These are phyloP conservation scores for Laothoe populi DNA, from an alignment of 2,888 invertebrate genomes.

Conservation along the genomic window DNA sequence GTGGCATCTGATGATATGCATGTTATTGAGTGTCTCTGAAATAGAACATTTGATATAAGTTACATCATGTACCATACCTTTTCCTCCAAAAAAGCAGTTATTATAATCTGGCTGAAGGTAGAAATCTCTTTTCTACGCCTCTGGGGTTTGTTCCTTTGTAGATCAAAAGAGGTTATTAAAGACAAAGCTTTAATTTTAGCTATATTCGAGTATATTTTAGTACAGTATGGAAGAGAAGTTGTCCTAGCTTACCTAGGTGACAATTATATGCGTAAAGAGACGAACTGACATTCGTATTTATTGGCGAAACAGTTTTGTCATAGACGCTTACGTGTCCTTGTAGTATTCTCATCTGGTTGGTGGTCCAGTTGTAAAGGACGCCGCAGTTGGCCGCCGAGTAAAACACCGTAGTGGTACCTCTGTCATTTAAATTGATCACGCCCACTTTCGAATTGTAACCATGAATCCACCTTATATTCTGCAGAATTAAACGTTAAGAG, in stretches of 20 bases:
- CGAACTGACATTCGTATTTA: no score
- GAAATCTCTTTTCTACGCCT: no score
- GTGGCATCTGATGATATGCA: conserved; percentile 74
- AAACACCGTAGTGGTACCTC: conserved; percentile 80
- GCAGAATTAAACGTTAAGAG: conserved; percentile 31
- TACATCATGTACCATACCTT: no score
- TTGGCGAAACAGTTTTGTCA: background rate
- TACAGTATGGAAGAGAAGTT: no score
- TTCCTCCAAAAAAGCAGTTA: no score
- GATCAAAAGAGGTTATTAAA: no score
- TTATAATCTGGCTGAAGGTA: no score
- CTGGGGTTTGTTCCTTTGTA: no score
- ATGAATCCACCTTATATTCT: conserved; percentile 87
- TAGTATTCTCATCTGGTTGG: conserved; percentile 85
- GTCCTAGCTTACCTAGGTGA: no score
- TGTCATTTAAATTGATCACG: conserved; percentile 85
- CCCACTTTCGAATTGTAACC: conserved; percentile 86
- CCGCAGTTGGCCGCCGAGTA: conserved; percentile 87
- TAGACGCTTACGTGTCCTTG: conserved; percentile 87
- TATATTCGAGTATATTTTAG: no score
- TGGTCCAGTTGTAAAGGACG: conserved; percentile 86
- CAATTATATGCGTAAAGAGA: no score
- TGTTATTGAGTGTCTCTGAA: conserved; percentile 80
- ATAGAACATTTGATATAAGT: background rate
- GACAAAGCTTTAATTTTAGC: no score